Percentiles rank a stretch among this genome's conserved stretches.
Conservation (phyloP, 2,888 invertebrate species). For the Dermolepida albohirtum region DNA sequence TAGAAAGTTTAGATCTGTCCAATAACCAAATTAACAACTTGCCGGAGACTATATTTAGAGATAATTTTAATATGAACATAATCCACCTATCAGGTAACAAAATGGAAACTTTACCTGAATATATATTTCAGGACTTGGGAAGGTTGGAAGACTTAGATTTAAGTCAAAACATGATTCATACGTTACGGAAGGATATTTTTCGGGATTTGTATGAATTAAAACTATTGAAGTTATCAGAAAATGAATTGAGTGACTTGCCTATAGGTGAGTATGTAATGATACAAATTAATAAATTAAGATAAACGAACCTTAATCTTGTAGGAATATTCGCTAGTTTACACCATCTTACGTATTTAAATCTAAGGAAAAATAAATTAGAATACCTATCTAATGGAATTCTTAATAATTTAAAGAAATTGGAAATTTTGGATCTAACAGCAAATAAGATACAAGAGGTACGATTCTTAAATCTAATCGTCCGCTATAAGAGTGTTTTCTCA, state of each 20-base stretch:
- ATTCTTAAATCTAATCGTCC: too few species aligned
- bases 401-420: slow-evolving; percentile 66
- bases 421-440: slow-evolving; percentile 69
- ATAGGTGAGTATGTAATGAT: slow-evolving; percentile 59
- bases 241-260: slow-evolving; percentile 72
- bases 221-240: slow-evolving; percentile 76
- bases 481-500: too few species aligned
- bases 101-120: slow-evolving; percentile 70
- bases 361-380: slow-evolving; percentile 70
- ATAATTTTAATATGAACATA: slow-evolving; percentile 70
- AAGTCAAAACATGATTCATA: slow-evolving; percentile 74
- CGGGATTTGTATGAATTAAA: slow-evolving; percentile 69
- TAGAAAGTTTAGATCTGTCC: slow-evolving; percentile 77
- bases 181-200: slow-evolving; percentile 71
- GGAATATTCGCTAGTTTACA: slow-evolving; percentile 69
- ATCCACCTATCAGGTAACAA: slow-evolving; percentile 77
- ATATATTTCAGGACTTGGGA: slow-evolving; percentile 70
- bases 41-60: slow-evolving; percentile 71
- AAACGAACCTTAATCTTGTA: slow-evolving; percentile 51
- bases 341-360: slow-evolving; percentile 69
- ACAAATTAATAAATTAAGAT: slow-evolving; percentile 20
- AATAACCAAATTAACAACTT: slow-evolving; percentile 73
- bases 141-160: slow-evolving; percentile 77
- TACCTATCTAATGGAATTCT: slow-evolving; percentile 67
- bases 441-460: slow-evolving; percentile 68